Base-by-base conservation (phyloP, 92 coral and sea anemone species). In the Anthopleura xanthogrammica region DNA sequence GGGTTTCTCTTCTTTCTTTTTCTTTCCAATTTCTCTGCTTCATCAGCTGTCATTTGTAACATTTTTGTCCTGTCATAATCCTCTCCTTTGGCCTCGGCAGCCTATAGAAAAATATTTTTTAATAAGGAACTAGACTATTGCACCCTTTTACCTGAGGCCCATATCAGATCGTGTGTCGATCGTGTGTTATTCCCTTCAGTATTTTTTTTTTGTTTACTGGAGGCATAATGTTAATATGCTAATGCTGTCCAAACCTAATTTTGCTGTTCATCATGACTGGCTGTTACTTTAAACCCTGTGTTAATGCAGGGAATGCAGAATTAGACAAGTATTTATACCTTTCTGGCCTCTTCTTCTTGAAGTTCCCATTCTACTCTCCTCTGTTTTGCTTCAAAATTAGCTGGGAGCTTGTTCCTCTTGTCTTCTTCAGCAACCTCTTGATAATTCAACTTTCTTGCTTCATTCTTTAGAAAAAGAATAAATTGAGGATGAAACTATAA, bases 341-440 rank as follows among this genome's bases (percentile, higher is more conserved):
- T 90, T 65, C 95, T 94, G 23, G 95, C 98, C 60, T 94, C 98
- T 14, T 92, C 94, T 39, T 97, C 99, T 80, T 97, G 90, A n/a
- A 86, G 82, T 41, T 94, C 98, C 99, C 99, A 97, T 16, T 97
- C 99, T 52, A 89, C 90, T 82, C 97, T 86, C 46, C 93, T 87
- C 41, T 97, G 99, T 84, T 85, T 89, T 11, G 98, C 99, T 72
- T 94, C 98, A 94, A 94, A 94, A 91, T 97, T 97, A 60, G 98
- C 77, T 66, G 99, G 99, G 60, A 93, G 88, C 82, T 97, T 97
- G 79, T 94, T 92, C 60, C 90, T 83, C 64, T 89, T 83, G 87
- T 97, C 99, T 74, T 97, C 99, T 74, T 97, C 98, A 16, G 91
- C 93, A 9, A 94, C 99, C 70, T 94, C 99, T 52, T 97, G 99